These are phyloP conservation scores for Carassius auratus DNA, from an alignment of 2,113 vertebrate species.

Conservation along the genomic window DNA sequence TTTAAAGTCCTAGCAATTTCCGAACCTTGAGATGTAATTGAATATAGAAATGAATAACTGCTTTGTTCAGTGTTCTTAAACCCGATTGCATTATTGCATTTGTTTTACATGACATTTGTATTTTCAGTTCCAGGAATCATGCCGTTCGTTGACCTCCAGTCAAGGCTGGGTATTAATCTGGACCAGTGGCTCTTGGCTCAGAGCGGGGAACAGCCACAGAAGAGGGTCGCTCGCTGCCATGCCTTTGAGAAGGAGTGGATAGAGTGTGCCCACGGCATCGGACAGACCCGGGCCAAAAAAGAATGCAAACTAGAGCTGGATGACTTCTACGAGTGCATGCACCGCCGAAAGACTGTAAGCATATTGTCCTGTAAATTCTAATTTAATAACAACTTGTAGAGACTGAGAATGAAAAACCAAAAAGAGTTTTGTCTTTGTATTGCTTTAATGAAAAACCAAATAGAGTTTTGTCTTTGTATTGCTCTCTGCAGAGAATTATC, in stretches of 20 bases:
- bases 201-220: slow-evolving; percentile 78
- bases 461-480: too few relatives aligned
- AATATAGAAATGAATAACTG: not conserved
- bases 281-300: slow-evolving; percentile 79
- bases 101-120: not conserved
- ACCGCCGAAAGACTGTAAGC: slow-evolving; percentile 78
- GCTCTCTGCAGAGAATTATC: too few relatives aligned
- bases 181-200: slow-evolving; percentile 82
- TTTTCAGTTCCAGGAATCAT: slow-evolving; percentile 72
- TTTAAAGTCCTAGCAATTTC: not conserved
- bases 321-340: slow-evolving; percentile 88
- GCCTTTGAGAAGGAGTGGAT: slow-evolving; percentile 96
- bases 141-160: slow-evolving; percentile 79
- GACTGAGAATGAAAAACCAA: too few relatives aligned
- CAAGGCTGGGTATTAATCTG: slow-evolving; percentile 76
- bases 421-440: too few relatives aligned
- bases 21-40: not conserved
- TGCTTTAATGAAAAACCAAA: too few relatives aligned
- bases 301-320: slow-evolving; percentile 89
- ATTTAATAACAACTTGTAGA: too few relatives aligned
- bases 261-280: slow-evolving; percentile 86
- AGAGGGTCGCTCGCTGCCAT: slow-evolving; percentile 75
- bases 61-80: not conserved
- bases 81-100: not conserved
- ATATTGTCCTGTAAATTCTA: not conserved